Percentiles rank a stretch among this genome's conserved stretches.
These are phyloP conservation scores for Proteles cristata DNA, from an alignment of 2,113 vertebrate species.

Conservation along the genomic window DNA sequence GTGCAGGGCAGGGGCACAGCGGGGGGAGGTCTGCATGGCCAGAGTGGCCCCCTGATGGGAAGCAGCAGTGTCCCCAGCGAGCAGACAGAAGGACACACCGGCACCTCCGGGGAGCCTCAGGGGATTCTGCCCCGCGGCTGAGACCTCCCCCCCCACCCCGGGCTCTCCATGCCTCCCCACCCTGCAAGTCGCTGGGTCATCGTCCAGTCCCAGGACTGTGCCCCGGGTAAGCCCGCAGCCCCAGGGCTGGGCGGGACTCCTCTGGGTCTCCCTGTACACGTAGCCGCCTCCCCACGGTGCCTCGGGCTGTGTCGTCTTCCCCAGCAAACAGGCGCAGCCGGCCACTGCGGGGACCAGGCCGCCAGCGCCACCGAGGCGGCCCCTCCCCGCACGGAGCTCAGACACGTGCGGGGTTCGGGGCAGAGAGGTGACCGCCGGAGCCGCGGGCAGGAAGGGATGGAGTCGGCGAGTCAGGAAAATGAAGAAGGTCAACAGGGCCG, in stretches of 20 bases:
- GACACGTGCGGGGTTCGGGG: fast-evolving
- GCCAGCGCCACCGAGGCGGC: fast-evolving
- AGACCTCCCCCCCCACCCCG: neutral
- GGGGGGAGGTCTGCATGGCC: fast-evolving
- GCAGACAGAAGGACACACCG: fast-evolving
- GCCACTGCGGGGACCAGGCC: fast-evolving
- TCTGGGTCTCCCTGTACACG: fast-evolving
- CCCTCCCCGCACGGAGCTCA: neutral
- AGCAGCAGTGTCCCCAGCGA: neutral
- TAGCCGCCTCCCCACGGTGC: too few species aligned
- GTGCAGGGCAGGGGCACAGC: neutral
- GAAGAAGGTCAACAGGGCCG: fast-evolving
- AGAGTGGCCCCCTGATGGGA: neutral
- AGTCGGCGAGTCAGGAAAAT: neutral
- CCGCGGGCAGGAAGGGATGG: fast-evolving
- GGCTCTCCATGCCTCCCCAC: neutral
- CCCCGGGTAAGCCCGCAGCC: neutral
- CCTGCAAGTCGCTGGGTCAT: neutral
- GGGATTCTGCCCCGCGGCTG: neutral
- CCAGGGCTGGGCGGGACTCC: fast-evolving
- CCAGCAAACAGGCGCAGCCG: fast-evolving
- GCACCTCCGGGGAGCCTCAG: fast-evolving
- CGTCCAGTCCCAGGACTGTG: neutral
- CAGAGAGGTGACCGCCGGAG: neutral
- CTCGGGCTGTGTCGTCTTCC: fast-evolving